Evolutionary conservation across 2,113 vertebrate species (phyloP).

Genomic region (Paratilapia polleni): DNA sequence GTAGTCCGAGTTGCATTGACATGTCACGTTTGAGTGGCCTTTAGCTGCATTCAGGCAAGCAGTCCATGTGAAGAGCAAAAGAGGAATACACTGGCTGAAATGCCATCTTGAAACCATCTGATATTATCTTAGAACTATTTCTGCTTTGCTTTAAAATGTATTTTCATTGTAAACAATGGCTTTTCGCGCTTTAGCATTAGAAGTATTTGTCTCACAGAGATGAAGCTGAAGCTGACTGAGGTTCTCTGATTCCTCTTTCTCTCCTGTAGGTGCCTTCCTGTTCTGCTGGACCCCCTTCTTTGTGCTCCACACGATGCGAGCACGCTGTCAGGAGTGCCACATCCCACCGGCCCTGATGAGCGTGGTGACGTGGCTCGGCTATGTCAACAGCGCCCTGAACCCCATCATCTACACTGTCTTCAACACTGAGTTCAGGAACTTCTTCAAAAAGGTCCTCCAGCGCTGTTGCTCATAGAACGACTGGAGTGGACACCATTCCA

Average conservation of each 20-base stretch:
- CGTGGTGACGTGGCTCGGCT: slow-evolving; percentile 95
- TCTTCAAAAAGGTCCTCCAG: slow-evolving; percentile 87
- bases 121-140: too few species aligned
- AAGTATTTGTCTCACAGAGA: not conserved
- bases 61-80: too few species aligned
- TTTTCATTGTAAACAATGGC: not conserved
- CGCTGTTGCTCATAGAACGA: slow-evolving; percentile 67
- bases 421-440: slow-evolving; percentile 91
- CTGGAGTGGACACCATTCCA: not conserved
- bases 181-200: not conserved
- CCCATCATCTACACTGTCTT: slow-evolving; percentile 94
- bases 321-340: slow-evolving; percentile 84
- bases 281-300: slow-evolving; percentile 98
- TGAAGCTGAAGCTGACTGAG: not conserved
- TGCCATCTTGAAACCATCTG: too few species aligned
- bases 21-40: too few species aligned
- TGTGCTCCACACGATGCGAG: slow-evolving; percentile 90
- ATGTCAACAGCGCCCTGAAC: slow-evolving; percentile 95
- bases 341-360: slow-evolving; percentile 87
- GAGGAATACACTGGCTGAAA: too few species aligned
- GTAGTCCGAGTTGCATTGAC: too few species aligned
- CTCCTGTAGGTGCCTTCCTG: slow-evolving; percentile 87
- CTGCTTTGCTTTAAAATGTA: too few species aligned
- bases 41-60: too few species aligned
- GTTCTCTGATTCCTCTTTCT: not conserved